Evolutionary conservation across 2,888 invertebrate genomes (phyloP).

Genomic region (Tetanocera ferruginea): DNA sequence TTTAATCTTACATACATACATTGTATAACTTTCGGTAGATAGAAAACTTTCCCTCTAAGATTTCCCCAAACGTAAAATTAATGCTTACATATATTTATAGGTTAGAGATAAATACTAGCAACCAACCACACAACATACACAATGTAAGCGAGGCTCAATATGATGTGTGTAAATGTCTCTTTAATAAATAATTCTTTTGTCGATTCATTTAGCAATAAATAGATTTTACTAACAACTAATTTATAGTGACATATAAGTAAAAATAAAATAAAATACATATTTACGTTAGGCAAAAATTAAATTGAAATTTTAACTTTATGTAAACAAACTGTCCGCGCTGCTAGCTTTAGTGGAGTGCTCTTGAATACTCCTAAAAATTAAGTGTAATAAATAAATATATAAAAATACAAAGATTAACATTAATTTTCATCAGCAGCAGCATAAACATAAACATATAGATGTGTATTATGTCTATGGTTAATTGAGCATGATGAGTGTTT

Average conservation of each 20-base stretch:
- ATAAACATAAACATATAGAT: too few species aligned
- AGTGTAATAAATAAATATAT: neutral
- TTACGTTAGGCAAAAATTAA: neutral
- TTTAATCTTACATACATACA: neutral
- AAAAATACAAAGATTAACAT: neutral
- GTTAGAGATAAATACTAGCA: conserved; percentile 62
- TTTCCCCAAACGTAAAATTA: conserved; percentile 27
- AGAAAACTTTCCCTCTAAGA: neutral
- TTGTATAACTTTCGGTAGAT: conserved; percentile 7
- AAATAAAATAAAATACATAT: neutral
- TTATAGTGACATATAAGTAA: neutral
- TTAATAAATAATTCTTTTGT: neutral
- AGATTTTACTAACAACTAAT: conserved; percentile 18
- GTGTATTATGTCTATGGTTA: too few species aligned
- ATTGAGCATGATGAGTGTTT: too few species aligned
- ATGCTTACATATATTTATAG: conserved; percentile 57
- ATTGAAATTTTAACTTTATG: neutral
- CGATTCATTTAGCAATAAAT: conserved; percentile 29
- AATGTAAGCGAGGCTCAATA: conserved; percentile 54
- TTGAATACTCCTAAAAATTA: neutral
- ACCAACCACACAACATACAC: conserved; percentile 46
- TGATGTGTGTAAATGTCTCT: conserved; percentile 54
- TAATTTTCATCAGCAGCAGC: neutral
- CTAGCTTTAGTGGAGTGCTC: conserved; percentile 18
- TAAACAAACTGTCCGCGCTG: conserved; percentile 12